These are phyloP conservation scores for Ophthalmolycus amberensis DNA, from an alignment of 2,113 vertebrate species.

Conservation along the genomic window DNA sequence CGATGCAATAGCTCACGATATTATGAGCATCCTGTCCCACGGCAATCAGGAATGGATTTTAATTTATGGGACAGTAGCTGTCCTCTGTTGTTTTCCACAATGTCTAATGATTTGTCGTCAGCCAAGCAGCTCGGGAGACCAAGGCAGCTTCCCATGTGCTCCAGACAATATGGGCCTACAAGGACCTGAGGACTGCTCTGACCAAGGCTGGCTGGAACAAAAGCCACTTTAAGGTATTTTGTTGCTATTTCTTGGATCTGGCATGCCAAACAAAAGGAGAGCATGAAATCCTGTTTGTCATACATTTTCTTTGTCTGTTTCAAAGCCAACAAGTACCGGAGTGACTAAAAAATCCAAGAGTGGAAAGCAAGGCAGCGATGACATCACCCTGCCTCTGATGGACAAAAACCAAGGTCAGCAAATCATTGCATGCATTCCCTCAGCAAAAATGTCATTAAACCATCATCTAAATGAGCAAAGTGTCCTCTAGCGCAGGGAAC, in stretches of 20 bases:
- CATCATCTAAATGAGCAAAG: constrained; percentile 48
- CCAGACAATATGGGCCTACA: constrained; percentile 96
- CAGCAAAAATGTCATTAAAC: constrained; percentile 38
- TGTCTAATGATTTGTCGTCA: constrained; percentile 57
- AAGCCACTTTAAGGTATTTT: constrained; percentile 93
- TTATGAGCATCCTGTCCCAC: constrained; percentile 20
- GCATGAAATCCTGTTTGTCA: not conserved
- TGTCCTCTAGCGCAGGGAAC: constrained; percentile 31
- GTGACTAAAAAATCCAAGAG: constrained; percentile 88
- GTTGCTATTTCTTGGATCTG: not conserved
- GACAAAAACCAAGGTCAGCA: constrained; percentile 93
- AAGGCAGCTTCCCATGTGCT: constrained; percentile 96
- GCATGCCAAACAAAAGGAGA: constrained; percentile 13
- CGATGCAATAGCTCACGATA: constrained; percentile 12
- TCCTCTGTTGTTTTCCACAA: constrained; percentile 32
- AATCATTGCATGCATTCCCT: constrained; percentile 28
- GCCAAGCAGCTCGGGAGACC: constrained; percentile 86
- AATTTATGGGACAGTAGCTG: constrained; percentile 41
- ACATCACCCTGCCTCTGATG: constrained; percentile 96
- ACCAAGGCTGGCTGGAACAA: constrained; percentile 96
- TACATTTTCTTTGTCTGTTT: constrained; percentile 33
- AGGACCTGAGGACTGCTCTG: constrained; percentile 89
- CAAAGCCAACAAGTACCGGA: constrained; percentile 85
- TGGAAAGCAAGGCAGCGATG: constrained; percentile 89
- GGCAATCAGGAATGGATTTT: constrained; percentile 29